A percentile compares a stretch with the other conserved stretches of the same genome.
phyloP scores from a whole-genome alignment of 2,113 vertebrate genomes.

The Platanista minor region DNA sequence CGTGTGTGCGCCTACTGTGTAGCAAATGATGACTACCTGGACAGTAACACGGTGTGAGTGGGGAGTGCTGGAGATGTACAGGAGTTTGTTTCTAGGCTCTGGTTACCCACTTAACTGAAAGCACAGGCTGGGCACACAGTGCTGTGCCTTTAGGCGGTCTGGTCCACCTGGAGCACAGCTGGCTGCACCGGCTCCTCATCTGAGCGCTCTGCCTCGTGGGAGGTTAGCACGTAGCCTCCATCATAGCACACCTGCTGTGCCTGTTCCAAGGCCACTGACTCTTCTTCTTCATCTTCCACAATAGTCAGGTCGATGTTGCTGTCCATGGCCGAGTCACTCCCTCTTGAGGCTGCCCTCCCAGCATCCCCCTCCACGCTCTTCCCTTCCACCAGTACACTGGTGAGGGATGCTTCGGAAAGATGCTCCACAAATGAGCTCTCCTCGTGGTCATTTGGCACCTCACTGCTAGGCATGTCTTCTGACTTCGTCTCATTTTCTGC shows the following conservation, averaged over 20 bases:
- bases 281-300: constrained; percentile 81
- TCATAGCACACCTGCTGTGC: constrained; percentile 72
- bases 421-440: constrained; percentile 74
- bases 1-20: background rate
- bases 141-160: constrained; percentile 43
- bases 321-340: constrained; percentile 61
- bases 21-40: background rate
- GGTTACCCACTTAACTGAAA: background rate
- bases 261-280: constrained; percentile 61
- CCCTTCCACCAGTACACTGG: constrained; percentile 69
- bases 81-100: background rate
- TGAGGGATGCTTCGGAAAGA: constrained; percentile 74
- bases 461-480: background rate
- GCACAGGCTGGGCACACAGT: accelerated
- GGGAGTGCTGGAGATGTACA: background rate
- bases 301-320: constrained; percentile 82
- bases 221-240: constrained; percentile 19
- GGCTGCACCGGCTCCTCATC: constrained; percentile 71
- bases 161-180: constrained; percentile 80
- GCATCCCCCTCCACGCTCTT: constrained; percentile 38
- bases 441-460: constrained; percentile 64
- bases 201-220: constrained; percentile 48
- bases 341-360: constrained; percentile 64
- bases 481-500: constrained; percentile 71
- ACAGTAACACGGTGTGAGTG: background rate